Conservation (phyloP, 2,113 vertebrate species). For the Larimichthys polyactis region DNA sequence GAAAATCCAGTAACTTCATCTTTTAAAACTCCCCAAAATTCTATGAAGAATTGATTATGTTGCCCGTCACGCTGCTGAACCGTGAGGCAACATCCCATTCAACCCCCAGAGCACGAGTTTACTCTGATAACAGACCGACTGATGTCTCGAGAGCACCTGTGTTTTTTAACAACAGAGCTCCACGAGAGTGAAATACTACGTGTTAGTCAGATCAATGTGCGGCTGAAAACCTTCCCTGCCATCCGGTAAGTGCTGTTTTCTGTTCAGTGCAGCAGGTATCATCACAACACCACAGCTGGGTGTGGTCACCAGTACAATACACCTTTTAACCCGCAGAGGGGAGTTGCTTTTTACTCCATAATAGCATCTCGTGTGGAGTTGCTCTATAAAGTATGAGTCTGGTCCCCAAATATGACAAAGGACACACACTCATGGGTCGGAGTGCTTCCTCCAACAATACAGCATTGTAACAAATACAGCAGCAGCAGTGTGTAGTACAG, state of each 20-base stretch:
- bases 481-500: constrained; percentile 20
- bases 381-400: constrained; percentile 3
- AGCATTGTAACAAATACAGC: constrained; percentile 23
- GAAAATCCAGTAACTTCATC: background rate
- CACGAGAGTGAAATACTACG: too few relatives aligned
- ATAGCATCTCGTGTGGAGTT: constrained; percentile 2
- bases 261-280: background rate
- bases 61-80: background rate
- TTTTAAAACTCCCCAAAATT: background rate
- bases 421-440: constrained; percentile 1
- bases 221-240: background rate
- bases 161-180: too few relatives aligned
- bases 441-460: constrained; percentile 34
- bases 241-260: background rate
- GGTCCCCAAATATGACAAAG: background rate
- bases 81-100: background rate
- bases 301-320: background rate
- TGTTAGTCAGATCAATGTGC: too few relatives aligned
- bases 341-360: background rate
- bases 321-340: background rate
- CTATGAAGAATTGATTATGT: background rate
- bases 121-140: background rate
- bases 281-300: background rate
- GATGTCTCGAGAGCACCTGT: background rate
- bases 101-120: background rate